Percentiles rank a stretch among this genome's conserved stretches.
These are phyloP conservation scores for Sclerurus mexicanus DNA, from an alignment of 2,113 vertebrate genomes.

Conservation along the genomic window DNA sequence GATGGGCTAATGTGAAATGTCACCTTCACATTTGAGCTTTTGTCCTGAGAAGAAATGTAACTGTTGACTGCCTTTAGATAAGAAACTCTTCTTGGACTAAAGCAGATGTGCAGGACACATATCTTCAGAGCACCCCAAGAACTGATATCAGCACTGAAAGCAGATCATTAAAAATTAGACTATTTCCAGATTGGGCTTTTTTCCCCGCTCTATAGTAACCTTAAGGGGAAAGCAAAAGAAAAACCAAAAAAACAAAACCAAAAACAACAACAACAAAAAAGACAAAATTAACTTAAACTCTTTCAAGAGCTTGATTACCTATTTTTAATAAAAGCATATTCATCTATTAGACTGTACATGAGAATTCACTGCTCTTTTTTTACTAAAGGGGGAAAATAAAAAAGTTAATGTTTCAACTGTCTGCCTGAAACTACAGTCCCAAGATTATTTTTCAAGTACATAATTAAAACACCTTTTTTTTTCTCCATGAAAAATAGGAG, in stretches of 20 bases:
- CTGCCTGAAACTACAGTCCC: neutral
- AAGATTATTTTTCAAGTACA: slow-evolving; percentile 12
- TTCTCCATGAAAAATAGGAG: neutral
- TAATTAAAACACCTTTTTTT: slow-evolving; percentile 3
- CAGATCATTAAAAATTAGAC: neutral
- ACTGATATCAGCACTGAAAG: neutral
- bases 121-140: neutral
- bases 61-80: neutral
- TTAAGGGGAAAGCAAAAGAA: neutral
- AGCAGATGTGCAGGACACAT: neutral
- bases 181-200: neutral
- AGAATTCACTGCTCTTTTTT: neutral
- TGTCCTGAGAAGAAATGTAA: neutral
- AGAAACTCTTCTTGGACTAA: neutral
- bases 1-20: neutral
- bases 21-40: neutral
- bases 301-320: neutral
- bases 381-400: neutral
- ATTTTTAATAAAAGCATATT: neutral
- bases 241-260: neutral
- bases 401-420: neutral
- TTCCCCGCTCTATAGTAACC: neutral
- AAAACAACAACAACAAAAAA: neutral
- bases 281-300: neutral
- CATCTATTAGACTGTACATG: neutral